phyloP scores from a whole-genome alignment of 2,888 invertebrate genomes.

The Nudaria mundana region DNA sequence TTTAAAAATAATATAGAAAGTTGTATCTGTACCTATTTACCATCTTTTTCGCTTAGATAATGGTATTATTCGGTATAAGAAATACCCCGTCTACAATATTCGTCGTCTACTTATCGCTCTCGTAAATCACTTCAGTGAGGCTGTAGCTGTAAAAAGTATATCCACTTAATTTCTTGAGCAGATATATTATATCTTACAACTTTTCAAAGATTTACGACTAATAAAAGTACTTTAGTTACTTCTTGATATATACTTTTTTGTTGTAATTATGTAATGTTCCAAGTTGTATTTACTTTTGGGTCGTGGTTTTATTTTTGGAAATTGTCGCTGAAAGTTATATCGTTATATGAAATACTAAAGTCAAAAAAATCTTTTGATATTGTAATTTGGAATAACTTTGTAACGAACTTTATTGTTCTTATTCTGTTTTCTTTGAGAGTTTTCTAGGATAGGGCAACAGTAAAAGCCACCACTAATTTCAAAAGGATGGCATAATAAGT shows the following conservation, averaged over 20 bases:
- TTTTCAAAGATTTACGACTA: slow-evolving; percentile 29
- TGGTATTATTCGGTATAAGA: slow-evolving; percentile 7
- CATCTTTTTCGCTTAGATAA: background rate
- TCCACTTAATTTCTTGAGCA: slow-evolving; percentile 27
- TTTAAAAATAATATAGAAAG: too few relatives aligned
- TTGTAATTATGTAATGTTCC: slow-evolving; percentile 22
- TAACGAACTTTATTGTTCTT: too few relatives aligned
- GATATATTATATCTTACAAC: slow-evolving; percentile 25
- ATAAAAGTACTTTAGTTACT: slow-evolving; percentile 29
- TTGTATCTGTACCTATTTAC: too few relatives aligned
- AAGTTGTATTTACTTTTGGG: slow-evolving; percentile 19
- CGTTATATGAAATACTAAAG: background rate
- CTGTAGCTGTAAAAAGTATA: slow-evolving; percentile 30
- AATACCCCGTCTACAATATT: slow-evolving; percentile 19
- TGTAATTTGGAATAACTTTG: too few relatives aligned
- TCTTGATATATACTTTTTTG: slow-evolving; percentile 21
- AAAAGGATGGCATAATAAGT: too few relatives aligned
- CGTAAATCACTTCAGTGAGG: slow-evolving; percentile 29
- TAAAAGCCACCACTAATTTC: too few relatives aligned
- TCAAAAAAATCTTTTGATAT: background rate
- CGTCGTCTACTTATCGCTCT: slow-evolving; percentile 25
- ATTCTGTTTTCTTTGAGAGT: too few relatives aligned
- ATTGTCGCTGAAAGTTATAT: background rate
- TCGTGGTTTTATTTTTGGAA: background rate
- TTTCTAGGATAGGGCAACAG: too few relatives aligned